These are phyloP conservation scores for Dreissena polymorpha DNA, from an alignment of 1,140 invertebrate species.

Conservation along the genomic window DNA sequence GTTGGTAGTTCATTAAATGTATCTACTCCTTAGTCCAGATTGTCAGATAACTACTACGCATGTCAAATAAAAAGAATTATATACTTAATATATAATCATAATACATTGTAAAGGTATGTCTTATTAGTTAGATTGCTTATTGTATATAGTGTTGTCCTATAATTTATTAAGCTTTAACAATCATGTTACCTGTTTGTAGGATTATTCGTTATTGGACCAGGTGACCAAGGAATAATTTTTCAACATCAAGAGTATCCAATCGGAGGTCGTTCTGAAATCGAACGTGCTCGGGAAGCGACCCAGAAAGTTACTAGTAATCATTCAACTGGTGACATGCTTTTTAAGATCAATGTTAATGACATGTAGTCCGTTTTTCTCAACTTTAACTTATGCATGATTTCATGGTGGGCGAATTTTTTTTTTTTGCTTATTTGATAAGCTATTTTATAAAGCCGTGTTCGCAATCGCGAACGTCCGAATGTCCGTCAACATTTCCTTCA, in stretches of 20 bases:
- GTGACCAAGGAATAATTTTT: slow-evolving; percentile 75
- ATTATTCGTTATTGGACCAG: slow-evolving; percentile 78
- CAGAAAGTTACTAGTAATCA: slow-evolving; percentile 31
- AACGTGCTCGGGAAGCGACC: slow-evolving; percentile 58
- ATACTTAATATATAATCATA: no score
- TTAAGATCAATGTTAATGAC: no score
- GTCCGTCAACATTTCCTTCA: no score
- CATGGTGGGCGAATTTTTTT: no score
- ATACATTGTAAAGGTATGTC: no score
- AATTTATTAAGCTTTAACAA: neutral
- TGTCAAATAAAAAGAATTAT: no score
- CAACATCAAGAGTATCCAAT: slow-evolving; percentile 79
- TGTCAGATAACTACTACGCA: no score
- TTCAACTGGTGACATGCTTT: neutral
- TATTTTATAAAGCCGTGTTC: no score
- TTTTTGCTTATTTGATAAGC: no score
- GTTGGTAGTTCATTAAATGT: slow-evolving; percentile 54
- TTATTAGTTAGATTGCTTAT: no score
- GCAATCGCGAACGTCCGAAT: no score
- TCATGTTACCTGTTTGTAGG: slow-evolving; percentile 63
- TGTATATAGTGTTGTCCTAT: neutral
- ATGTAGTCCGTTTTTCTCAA: neutral
- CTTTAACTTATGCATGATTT: no score
- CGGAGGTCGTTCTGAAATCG: slow-evolving; percentile 74
- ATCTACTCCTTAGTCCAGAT: neutral